These are phyloP conservation scores for Lysandra coridon DNA, from an alignment of 2,888 invertebrate genomes.

Conservation along the genomic window DNA sequence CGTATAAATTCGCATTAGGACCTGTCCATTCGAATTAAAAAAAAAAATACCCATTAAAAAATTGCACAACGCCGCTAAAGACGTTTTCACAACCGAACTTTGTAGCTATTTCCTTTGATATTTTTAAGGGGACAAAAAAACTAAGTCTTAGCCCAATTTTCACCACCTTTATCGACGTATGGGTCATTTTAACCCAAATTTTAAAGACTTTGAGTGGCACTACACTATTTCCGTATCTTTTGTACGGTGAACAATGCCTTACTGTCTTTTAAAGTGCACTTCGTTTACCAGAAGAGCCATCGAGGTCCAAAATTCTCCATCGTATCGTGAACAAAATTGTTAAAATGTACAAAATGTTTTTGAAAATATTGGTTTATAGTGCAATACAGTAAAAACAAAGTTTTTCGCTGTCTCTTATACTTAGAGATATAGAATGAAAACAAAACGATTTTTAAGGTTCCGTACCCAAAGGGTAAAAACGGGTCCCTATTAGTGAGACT, in stretches of 20 bases:
- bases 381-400: no score
- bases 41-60: no score
- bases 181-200: slow-evolving; percentile 19
- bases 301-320: background rate
- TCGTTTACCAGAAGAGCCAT: background rate
- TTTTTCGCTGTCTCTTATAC: no score
- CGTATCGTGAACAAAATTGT: background rate
- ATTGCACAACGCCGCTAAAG: no score
- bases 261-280: slow-evolving; percentile 9
- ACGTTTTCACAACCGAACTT: no score
- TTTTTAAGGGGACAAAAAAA: background rate
- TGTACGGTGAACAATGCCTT: background rate
- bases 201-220: slow-evolving; percentile 7
- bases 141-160: background rate
- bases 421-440: no score
- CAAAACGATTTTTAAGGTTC: no score
- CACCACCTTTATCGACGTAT: background rate
- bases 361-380: background rate
- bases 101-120: no score
- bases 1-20: no score
- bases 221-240: slow-evolving; percentile 13
- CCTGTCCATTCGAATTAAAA: no score
- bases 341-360: background rate
- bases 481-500: no score
- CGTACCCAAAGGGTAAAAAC: no score